phyloP scores from a whole-genome alignment of 2,888 invertebrate genomes.

The Phrixothrix hirtus region DNA sequence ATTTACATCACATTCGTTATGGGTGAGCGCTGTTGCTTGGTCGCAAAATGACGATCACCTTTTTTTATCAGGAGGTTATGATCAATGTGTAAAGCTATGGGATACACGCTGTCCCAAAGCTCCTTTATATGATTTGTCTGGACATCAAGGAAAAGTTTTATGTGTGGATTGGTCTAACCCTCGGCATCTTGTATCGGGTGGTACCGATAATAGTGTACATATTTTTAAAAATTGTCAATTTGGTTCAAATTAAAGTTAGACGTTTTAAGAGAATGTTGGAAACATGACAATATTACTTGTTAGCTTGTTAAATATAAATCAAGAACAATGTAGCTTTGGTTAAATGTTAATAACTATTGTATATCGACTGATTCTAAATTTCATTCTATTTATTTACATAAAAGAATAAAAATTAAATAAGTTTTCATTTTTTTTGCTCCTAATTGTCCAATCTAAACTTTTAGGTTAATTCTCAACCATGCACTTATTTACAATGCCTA shows the following conservation, averaged over 20 bases:
- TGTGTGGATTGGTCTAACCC: constrained; percentile 94
- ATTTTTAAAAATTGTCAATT: constrained; percentile 66
- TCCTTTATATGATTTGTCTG: constrained; percentile 88
- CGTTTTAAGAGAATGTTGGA: background rate
- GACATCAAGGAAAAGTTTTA: constrained; percentile 92
- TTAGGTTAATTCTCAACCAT: no score
- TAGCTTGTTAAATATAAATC: no score
- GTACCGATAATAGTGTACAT: constrained; percentile 90
- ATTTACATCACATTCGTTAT: constrained; percentile 86
- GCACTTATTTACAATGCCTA: no score
- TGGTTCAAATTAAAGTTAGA: background rate
- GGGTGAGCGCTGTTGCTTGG: constrained; percentile 93
- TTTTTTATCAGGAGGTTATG: constrained; percentile 93
- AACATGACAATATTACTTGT: background rate
- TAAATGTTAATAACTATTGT: no score
- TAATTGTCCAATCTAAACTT: no score
- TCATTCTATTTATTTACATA: constrained; percentile 14
- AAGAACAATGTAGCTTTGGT: no score
- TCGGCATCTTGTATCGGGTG: constrained; percentile 84
- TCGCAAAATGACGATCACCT: constrained; percentile 78
- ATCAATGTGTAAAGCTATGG: constrained; percentile 92
- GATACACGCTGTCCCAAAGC: constrained; percentile 91
- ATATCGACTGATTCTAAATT: no score
- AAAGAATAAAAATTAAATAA: constrained; percentile 4
- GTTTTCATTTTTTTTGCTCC: no score